Conservation (phyloP, 2,797 vertebrate species). For the Arnoldichthys spilopterus region DNA sequence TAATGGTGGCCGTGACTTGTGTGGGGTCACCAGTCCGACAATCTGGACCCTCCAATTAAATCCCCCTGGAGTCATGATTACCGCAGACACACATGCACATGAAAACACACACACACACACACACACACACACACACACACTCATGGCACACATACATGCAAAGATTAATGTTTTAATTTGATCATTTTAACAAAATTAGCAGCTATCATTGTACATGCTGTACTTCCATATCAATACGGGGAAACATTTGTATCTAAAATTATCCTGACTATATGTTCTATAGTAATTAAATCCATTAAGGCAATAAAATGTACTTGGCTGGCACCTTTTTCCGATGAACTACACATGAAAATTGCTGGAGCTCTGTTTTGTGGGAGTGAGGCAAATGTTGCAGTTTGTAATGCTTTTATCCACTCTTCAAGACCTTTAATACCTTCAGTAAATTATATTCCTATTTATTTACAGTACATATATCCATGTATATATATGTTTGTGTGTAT, state of each 20-base stretch:
- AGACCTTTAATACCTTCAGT: neutral
- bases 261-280: conserved; percentile 19
- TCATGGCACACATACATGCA: conserved; percentile 33
- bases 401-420: neutral
- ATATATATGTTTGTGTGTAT: too few species aligned
- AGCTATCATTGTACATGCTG: conserved; percentile 32
- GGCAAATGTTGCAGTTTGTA: neutral
- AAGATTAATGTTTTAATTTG: conserved; percentile 49
- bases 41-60: conserved; percentile 80
- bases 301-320: neutral
- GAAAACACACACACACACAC: conserved; percentile 27
- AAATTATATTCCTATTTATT: neutral
- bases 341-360: neutral
- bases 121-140: conserved; percentile 48
- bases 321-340: neutral
- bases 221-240: conserved; percentile 34
- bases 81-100: conserved; percentile 42
- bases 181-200: conserved; percentile 49
- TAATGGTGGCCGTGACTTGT: conserved; percentile 84
- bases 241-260: conserved; percentile 27
- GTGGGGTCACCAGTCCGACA: conserved; percentile 71
- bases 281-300: conserved; percentile 29
- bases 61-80: conserved; percentile 71
- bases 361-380: neutral
- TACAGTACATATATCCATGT: neutral